Base-by-base conservation (phyloP, 2,888 invertebrate species). In the Unio delphinus region DNA sequence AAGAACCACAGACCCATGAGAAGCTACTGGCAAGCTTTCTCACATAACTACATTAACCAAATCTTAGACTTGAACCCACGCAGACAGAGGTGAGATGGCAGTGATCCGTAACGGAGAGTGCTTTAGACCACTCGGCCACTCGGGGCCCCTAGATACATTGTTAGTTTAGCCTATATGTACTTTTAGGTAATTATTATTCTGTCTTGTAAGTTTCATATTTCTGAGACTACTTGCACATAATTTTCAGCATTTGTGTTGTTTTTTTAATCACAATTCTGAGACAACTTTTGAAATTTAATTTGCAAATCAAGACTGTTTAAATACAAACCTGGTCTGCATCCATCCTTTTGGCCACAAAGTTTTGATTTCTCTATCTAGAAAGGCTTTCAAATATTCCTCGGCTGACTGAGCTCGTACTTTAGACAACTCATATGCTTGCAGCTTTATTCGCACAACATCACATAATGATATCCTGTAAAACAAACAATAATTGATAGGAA, bases 301-400 rank as follows among this genome's bases (percentile, higher is more conserved):
- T 6, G 17, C 23, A 34, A 26, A 30, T 56, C 28, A 58, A 34
- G 20, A 30, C 7, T 26, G 20, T 54, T 11, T 28, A 23, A 20
- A 20, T n/a, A 28, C 60, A 5, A 73, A 81, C 81, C 88, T 82
- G 85, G 92, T 91, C 75, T 92, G 90, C 86, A 94, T 93, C 91
- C 94, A 94, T 26, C 94, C 94, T 63, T 90, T 88, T 5, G 94
- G 94, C 93, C 94, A 94, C 55, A 94, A 89, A 55, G 92, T 92
- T 87, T 93, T 90, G n/a, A 94, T 92, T 70, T 93, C 91, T 58
- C 88, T 85, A 65, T 93, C 92, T 61, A 94, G 90, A 85, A 93
- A 92, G 0, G 89, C 82, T 59, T 91, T 91, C 3, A 93, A 91
- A 67, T 91, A 92, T 56, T 91, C 91, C 70, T 92, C 92, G 0